Conservation (phyloP, 2,113 vertebrate genomes). For the Dicrurus megarhynchus region DNA sequence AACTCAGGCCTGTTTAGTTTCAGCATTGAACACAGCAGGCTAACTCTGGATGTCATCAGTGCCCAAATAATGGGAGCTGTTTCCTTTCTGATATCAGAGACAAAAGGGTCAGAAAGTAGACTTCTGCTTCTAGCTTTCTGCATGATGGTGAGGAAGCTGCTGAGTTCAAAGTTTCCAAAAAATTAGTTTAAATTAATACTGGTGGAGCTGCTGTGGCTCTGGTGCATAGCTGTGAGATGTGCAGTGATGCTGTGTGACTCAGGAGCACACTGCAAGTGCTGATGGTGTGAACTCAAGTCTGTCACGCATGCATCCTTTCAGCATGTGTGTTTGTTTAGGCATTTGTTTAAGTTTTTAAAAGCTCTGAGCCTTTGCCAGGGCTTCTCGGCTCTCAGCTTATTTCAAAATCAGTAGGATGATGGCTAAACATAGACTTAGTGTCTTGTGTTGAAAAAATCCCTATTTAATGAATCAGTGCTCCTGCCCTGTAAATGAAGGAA, state of each 20-base stretch:
- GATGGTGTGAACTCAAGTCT: background rate
- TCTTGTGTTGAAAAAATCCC: background rate
- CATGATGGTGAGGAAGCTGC: background rate
- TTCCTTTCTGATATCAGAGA: background rate
- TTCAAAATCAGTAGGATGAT: background rate
- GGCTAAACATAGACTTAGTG: background rate
- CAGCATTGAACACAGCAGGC: background rate
- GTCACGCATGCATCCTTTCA: background rate
- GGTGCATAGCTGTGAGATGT: background rate
- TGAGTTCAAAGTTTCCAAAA: background rate
- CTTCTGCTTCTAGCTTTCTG: background rate
- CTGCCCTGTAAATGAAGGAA: background rate
- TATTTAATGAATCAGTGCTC: background rate
- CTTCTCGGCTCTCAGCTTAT: background rate
- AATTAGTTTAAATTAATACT: background rate
- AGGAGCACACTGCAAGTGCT: background rate
- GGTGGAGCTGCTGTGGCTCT: background rate
- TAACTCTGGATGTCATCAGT: background rate
- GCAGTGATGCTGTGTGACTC: background rate
- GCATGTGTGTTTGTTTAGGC: background rate
- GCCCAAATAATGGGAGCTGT: fast-evolving
- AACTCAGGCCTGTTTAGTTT: background rate
- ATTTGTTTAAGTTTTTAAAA: slow-evolving; percentile 25
- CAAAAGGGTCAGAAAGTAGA: background rate
- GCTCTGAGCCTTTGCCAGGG: background rate